Conservation (phyloP, 2,888 invertebrate genomes). For the Hemithea aestivaria region DNA sequence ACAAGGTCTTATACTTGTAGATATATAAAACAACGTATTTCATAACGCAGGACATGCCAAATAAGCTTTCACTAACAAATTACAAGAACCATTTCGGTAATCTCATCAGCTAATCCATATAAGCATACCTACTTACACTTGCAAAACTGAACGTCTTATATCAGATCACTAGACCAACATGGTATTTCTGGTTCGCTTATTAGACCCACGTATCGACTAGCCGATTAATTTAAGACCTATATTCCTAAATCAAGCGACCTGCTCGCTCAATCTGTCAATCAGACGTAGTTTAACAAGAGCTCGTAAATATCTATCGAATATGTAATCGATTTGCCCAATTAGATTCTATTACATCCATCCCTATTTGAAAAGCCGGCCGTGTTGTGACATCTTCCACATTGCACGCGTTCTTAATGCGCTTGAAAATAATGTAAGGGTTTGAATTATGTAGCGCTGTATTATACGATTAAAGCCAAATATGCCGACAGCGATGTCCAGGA, state of each 20-base stretch:
- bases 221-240: conserved; percentile 29
- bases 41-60: too few species aligned
- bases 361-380: conserved; percentile 34
- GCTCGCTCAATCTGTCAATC: conserved; percentile 45
- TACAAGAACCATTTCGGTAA: too few species aligned
- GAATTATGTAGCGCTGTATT: conserved; percentile 22
- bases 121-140: conserved; percentile 11
- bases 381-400: conserved; percentile 59
- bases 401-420: conserved; percentile 26
- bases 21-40: too few species aligned
- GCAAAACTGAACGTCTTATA: conserved; percentile 12
- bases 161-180: conserved; percentile 24
- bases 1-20: too few species aligned
- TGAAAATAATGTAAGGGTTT: conserved; percentile 28
- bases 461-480: conserved; percentile 17
- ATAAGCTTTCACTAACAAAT: too few species aligned
- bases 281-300: conserved; percentile 40
- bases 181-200: conserved; percentile 25
- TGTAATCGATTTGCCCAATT: conserved; percentile 63
- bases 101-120: conserved; percentile 1
- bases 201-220: conserved; percentile 27
- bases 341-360: conserved; percentile 52
- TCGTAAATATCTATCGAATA: conserved; percentile 51
- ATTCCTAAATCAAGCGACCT: conserved; percentile 38
- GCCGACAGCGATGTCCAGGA: conserved; percentile 12